Base-by-base conservation (phyloP, 1,140 invertebrate species). In the Fopius arisanus region DNA sequence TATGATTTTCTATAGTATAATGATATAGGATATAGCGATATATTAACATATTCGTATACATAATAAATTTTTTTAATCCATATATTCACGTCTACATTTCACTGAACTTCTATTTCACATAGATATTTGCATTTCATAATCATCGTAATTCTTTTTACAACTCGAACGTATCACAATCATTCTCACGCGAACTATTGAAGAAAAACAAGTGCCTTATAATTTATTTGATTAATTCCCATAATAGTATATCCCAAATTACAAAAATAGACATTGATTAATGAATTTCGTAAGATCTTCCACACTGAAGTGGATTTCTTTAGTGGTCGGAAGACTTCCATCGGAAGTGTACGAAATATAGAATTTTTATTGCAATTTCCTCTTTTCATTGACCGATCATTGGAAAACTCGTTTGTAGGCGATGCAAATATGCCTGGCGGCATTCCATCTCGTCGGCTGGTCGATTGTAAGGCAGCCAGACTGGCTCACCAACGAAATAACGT, bases 381-480 rank as follows among this genome's bases (percentile, higher is more conserved):
- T 23, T 3, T 80, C 74, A 75, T 41, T 70, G 37, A 1, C 77
- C 76, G 19, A 80, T 12, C 3, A 78, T 67, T 40, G 82, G 70
- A 81, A 94, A 93, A 28, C 89, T 88, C 23, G 89, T 86, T 31
- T 90, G 77, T 6, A 94, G 80, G 77, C 91, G 91, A 26, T 92
- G 76, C 0, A 96, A 80, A 82, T 96, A 97, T 3, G 90, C 81
- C 80, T 92, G 89, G 14, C 95, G 89, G 73, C 92, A 94, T 2
- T 91, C 90, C 93, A 96, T 93, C n/a, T 96, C 88, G 82, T 98
- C 96, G 12, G 92, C 93, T 3, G 96, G 96, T 73, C 96, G 89
- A 85, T 98, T 97, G 81, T 96, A 90, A 0, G 97, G 92, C 0
- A 93, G 90, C 97, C 97, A 99, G 7, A 97, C 91, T 7, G 97